A percentile compares a stretch with the other conserved stretches of the same genome.
These are phyloP conservation scores for Prunella fulvescens DNA, from an alignment of 2,113 vertebrate genomes.

Conservation along the genomic window DNA sequence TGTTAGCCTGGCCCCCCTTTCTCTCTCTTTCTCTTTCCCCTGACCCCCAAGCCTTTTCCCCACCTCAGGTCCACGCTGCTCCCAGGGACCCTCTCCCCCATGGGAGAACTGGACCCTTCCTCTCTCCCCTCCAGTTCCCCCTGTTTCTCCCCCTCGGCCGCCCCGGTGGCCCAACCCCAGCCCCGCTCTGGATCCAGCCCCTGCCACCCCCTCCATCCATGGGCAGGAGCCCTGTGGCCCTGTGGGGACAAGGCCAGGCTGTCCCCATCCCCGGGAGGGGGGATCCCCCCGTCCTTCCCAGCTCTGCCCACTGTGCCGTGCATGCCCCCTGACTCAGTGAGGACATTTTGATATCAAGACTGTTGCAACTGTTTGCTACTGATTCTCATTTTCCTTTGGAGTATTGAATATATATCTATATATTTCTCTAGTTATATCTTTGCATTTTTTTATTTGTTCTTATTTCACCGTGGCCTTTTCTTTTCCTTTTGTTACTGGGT, in stretches of 20 bases:
- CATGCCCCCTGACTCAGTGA: slow-evolving; percentile 68
- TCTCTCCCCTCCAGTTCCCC: not conserved
- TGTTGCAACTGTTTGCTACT: slow-evolving; percentile 74
- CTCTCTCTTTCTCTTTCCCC: slow-evolving; percentile 1
- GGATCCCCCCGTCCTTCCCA: not conserved
- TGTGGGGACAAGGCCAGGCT: not conserved
- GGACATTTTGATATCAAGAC: slow-evolving; percentile 67
- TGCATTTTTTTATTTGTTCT: slow-evolving; percentile 17
- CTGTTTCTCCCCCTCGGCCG: not conserved
- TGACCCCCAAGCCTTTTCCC: slow-evolving; percentile 12
- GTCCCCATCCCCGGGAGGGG: slow-evolving; percentile 28
- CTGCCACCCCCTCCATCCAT: not conserved
- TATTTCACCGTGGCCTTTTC: slow-evolving; percentile 60
- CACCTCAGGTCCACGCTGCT: not conserved
- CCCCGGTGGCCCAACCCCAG: not conserved
- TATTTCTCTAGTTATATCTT: slow-evolving; percentile 67
- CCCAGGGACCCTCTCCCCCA: not conserved
- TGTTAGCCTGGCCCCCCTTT: slow-evolving; percentile 65
- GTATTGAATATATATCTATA: slow-evolving; percentile 63
- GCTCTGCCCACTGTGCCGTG: slow-evolving; percentile 7
- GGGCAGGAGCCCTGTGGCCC: not conserved
- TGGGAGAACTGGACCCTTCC: slow-evolving; percentile 1
- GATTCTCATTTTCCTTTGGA: slow-evolving; percentile 68
- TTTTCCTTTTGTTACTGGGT: slow-evolving; percentile 51
- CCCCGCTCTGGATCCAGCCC: not conserved